Conservation (phyloP, 2,797 vertebrate species). For the Rhinogobio ventralis region DNA sequence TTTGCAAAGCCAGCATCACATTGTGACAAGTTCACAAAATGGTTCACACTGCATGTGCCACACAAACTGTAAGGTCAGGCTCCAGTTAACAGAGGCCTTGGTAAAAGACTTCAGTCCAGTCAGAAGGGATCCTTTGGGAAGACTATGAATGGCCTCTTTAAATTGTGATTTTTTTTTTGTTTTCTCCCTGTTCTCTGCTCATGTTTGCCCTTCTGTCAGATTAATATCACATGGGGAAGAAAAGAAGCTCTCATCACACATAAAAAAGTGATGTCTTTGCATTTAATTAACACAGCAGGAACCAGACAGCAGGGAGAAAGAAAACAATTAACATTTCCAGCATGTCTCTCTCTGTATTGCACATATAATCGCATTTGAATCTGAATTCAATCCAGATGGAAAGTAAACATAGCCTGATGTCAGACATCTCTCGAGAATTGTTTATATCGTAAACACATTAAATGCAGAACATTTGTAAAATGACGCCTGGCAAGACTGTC, state of each 20-base stretch:
- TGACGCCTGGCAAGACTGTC: slow-evolving; percentile 6
- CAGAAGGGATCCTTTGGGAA: slow-evolving; percentile 21
- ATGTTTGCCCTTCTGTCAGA: slow-evolving; percentile 42
- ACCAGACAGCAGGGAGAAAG: slow-evolving; percentile 49
- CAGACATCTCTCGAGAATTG: slow-evolving; percentile 21
- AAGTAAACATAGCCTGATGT: slow-evolving; percentile 36
- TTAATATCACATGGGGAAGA: slow-evolving; percentile 30
- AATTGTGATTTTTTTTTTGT: slow-evolving; percentile 30
- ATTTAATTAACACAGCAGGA: slow-evolving; percentile 61
- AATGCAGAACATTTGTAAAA: slow-evolving; percentile 30
- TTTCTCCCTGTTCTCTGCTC: slow-evolving; percentile 25
- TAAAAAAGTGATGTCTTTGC: slow-evolving; percentile 47
- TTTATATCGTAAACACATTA: slow-evolving; percentile 21
- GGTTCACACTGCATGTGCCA: background rate
- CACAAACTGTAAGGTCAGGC: slow-evolving; percentile 19
- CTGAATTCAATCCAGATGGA: slow-evolving; percentile 37
- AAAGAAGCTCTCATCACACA: slow-evolving; percentile 48
- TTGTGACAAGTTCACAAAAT: slow-evolving; percentile 7
- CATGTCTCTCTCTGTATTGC: slow-evolving; percentile 48
- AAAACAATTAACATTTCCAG: slow-evolving; percentile 55
- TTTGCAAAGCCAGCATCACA: background rate
- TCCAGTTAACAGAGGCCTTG: slow-evolving; percentile 4
- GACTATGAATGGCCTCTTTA: slow-evolving; percentile 24
- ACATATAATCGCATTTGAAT: slow-evolving; percentile 50
- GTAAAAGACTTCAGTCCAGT: slow-evolving; percentile 2